A percentile compares a stretch with the other conserved stretches of the same genome.
Evolutionary conservation across 2,113 vertebrate species (phyloP).

Genomic region (Embiotoca jacksoni): DNA sequence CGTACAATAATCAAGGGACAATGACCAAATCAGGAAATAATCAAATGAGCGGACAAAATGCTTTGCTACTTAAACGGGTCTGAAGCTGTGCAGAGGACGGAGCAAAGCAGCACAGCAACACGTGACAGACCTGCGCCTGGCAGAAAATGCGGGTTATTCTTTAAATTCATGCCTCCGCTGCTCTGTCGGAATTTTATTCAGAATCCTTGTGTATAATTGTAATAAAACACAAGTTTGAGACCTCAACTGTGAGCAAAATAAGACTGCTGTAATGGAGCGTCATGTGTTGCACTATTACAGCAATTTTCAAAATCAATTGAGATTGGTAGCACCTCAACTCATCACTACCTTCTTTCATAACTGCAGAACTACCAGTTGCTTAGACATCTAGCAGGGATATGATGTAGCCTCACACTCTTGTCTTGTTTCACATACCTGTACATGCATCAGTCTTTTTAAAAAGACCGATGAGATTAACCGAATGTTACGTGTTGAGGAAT

Average conservation of each 20-base stretch:
- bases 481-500: background rate
- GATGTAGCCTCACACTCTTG: constrained; percentile 4
- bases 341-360: constrained; percentile 45
- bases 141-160: background rate
- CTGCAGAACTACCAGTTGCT: constrained; percentile 50
- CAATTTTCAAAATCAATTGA: constrained; percentile 49
- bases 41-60: too few relatives aligned
- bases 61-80: too few relatives aligned
- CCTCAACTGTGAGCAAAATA: constrained; percentile 37
- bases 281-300: constrained; percentile 51
- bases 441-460: constrained; percentile 3
- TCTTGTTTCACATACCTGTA: background rate
- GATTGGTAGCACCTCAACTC: constrained; percentile 47
- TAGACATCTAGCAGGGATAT: constrained; percentile 20
- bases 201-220: constrained; percentile 4
- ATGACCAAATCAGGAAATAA: too few relatives aligned
- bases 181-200: background rate
- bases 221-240: constrained; percentile 26
- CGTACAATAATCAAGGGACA: too few relatives aligned
- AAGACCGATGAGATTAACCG: constrained; percentile 10
- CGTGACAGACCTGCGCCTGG: too few relatives aligned
- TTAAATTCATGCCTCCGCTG: constrained; percentile 1
- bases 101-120: too few relatives aligned
- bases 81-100: too few relatives aligned
- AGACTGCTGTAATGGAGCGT: constrained; percentile 34